phyloP scores from a whole-genome alignment of 1,140 invertebrate species.

The Oscheius sp. region DNA sequence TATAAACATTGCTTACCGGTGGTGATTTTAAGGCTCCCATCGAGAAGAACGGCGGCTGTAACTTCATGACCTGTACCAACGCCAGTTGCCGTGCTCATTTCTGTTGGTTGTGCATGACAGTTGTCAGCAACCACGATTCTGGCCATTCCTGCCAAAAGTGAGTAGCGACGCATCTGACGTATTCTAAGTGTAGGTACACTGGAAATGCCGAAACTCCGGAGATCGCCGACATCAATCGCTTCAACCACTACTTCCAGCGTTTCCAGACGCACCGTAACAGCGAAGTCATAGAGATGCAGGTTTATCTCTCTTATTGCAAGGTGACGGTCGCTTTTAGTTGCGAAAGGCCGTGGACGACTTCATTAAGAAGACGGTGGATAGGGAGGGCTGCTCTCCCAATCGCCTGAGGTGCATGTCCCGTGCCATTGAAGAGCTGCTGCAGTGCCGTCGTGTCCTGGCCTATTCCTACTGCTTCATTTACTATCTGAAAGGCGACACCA shows the following conservation, averaged over 20 bases:
- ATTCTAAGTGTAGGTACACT: not conserved
- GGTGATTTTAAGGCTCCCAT: not conserved
- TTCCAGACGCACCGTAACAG: not conserved
- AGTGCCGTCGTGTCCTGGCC: not conserved
- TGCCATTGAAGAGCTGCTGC: not conserved
- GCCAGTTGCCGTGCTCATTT: not conserved
- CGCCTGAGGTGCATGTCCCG: not conserved
- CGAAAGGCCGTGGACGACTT: not conserved
- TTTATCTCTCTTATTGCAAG: not conserved
- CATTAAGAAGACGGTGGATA: not conserved
- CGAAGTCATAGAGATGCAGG: not conserved
- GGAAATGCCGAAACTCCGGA: not conserved
- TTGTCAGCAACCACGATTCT: too few relatives aligned
- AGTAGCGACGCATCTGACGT: not conserved
- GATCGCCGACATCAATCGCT: not conserved
- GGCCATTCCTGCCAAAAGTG: too few relatives aligned
- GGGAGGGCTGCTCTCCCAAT: not conserved
- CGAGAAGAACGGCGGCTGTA: constrained; percentile 6
- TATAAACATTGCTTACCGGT: not conserved
- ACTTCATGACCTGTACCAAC: not conserved
- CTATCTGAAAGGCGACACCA: not conserved
- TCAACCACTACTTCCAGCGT: not conserved
- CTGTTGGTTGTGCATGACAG: not conserved
- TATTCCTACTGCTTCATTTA: not conserved
- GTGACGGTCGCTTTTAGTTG: not conserved